Percentiles rank a stretch among this genome's conserved stretches.
These are phyloP conservation scores for Megalurothrips usitatus DNA, from an alignment of 2,888 invertebrate species.

Conservation along the genomic window DNA sequence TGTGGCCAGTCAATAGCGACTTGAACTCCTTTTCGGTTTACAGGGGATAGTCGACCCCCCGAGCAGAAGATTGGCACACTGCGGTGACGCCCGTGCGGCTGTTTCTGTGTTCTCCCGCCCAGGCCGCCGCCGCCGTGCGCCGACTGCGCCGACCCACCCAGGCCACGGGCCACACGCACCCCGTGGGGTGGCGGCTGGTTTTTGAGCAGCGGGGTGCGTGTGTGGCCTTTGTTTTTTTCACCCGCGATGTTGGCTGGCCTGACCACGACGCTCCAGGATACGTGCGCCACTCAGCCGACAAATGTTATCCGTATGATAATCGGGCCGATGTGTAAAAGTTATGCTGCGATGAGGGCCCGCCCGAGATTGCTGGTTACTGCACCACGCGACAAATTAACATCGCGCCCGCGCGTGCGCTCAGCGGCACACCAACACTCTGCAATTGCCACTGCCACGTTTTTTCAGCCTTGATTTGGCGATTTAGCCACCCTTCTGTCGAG, in stretches of 20 bases:
- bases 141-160: not conserved
- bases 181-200: constrained; percentile 1
- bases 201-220: constrained; percentile 6
- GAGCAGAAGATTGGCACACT: not conserved
- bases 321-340: not conserved
- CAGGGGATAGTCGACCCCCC: not conserved
- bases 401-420: not conserved
- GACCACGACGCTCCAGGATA: not conserved
- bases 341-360: not conserved
- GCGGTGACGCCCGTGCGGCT: too few species aligned
- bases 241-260: too few species aligned
- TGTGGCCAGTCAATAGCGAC: not conserved
- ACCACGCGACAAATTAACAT: constrained; percentile 13
- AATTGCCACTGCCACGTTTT: too few species aligned
- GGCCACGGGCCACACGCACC: not conserved
- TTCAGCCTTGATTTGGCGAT: too few species aligned
- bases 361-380: not conserved
- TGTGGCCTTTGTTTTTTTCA: not conserved
- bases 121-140: not conserved
- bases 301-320: constrained; percentile 25
- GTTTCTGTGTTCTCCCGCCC: not conserved
- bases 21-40: too few species aligned
- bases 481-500: too few species aligned
- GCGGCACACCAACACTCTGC: too few species aligned
- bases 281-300: not conserved